Evolutionary conservation across 1,140 invertebrate species (phyloP).

Genomic region (Prorops nasuta): DNA sequence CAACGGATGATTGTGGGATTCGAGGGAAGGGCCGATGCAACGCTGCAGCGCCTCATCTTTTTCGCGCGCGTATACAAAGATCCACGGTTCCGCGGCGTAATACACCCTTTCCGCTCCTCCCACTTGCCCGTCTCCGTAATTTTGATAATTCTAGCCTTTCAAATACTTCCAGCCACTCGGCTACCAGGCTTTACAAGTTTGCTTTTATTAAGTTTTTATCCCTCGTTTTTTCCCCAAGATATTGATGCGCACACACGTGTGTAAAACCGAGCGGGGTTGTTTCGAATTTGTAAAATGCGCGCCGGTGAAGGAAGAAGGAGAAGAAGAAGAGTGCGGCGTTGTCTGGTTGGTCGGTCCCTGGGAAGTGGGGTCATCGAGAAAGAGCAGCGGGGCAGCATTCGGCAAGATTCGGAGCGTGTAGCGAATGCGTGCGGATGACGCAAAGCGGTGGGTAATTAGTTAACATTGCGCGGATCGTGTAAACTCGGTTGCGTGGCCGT

Average conservation of each 20-base stretch:
- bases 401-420: background rate
- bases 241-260: too few relatives aligned
- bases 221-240: too few relatives aligned
- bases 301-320: too few relatives aligned
- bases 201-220: slow-evolving; percentile 32
- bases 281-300: too few relatives aligned
- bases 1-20: slow-evolving; percentile 18
- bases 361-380: too few relatives aligned
- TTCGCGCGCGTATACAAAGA: slow-evolving; percentile 19
- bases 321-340: too few relatives aligned
- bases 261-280: too few relatives aligned
- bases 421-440: slow-evolving; percentile 18
- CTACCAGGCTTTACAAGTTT: slow-evolving; percentile 50
- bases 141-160: slow-evolving; percentile 52
- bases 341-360: too few relatives aligned
- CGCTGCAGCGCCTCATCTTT: too few relatives aligned
- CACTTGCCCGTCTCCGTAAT: slow-evolving; percentile 31
- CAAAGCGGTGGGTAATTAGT: slow-evolving; percentile 47
- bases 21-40: slow-evolving; percentile 24
- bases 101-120: slow-evolving; percentile 41
- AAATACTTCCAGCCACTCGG: slow-evolving; percentile 33
- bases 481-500: slow-evolving; percentile 31
- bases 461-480: slow-evolving; percentile 38
- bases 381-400: too few relatives aligned
- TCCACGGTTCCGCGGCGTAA: slow-evolving; percentile 28